Percentiles rank a stretch among this genome's conserved stretches.
Evolutionary conservation across 2,113 vertebrate genomes (phyloP).

Genomic region (Microcebus lehilahytsara): DNA sequence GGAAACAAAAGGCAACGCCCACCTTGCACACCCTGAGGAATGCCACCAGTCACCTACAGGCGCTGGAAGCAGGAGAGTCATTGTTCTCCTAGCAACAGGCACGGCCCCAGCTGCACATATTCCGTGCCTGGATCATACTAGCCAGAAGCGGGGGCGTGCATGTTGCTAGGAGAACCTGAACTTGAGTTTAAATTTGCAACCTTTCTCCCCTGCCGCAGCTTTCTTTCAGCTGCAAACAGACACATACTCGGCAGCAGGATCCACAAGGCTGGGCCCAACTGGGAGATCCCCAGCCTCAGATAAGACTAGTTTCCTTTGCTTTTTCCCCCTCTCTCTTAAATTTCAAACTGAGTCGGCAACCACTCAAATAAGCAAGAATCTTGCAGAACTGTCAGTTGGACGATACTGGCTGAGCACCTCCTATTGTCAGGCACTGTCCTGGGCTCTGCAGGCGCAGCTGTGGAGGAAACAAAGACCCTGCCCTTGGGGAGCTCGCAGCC

Average conservation of each 20-base stretch:
- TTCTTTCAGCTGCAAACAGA: neutral
- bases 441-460: neutral
- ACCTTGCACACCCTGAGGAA: neutral
- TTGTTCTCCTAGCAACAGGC: neutral
- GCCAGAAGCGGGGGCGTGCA: neutral
- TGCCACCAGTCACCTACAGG: neutral
- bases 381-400: neutral
- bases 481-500: neutral
- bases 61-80: neutral
- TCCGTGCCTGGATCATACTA: neutral
- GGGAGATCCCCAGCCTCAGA: neutral
- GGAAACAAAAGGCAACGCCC: neutral
- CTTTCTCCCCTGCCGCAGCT: neutral
- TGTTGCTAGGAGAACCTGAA: conserved; percentile 64
- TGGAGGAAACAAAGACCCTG: neutral
- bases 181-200: neutral
- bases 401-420: neutral
- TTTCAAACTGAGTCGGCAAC: neutral
- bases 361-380: neutral
- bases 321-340: neutral
- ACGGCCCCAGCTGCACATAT: neutral
- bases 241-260: neutral
- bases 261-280: neutral
- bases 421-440: neutral
- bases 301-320: fast-evolving